Conservation (phyloP, 2,113 vertebrate species). For the Corynorhinus townsendii region DNA sequence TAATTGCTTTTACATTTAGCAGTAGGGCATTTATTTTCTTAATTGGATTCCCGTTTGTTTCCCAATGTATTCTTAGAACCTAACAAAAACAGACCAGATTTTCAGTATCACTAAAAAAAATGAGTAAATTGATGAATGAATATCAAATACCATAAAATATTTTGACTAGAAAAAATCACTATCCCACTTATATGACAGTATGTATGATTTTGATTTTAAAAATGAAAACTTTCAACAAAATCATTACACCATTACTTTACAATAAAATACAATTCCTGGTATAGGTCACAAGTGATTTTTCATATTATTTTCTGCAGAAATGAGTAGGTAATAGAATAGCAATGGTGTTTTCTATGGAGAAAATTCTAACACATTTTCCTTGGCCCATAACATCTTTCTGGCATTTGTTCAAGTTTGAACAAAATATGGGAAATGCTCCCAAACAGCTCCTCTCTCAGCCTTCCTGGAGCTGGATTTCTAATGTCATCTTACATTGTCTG, state of each 20-base stretch:
- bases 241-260: background rate
- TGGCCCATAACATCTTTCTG: background rate
- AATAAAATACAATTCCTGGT: background rate
- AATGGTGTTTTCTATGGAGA: background rate
- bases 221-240: background rate
- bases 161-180: background rate
- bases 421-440: background rate
- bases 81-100: background rate
- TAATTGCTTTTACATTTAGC: background rate
- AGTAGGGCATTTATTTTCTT: background rate
- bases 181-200: background rate
- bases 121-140: background rate
- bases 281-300: background rate
- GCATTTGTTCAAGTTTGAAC: background rate
- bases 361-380: background rate
- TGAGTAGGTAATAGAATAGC: background rate
- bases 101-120: background rate
- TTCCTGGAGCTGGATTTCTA: background rate
- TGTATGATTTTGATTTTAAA: background rate
- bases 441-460: background rate
- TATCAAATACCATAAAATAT: background rate
- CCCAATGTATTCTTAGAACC: background rate
- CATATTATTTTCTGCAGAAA: constrained; percentile 15
- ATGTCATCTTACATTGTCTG: background rate
- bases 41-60: background rate